Evolutionary conservation across 2,797 vertebrate genomes (phyloP), one percentile per base, ranked within the genome.

Genomic region (Alosa sapidissima): DNA sequence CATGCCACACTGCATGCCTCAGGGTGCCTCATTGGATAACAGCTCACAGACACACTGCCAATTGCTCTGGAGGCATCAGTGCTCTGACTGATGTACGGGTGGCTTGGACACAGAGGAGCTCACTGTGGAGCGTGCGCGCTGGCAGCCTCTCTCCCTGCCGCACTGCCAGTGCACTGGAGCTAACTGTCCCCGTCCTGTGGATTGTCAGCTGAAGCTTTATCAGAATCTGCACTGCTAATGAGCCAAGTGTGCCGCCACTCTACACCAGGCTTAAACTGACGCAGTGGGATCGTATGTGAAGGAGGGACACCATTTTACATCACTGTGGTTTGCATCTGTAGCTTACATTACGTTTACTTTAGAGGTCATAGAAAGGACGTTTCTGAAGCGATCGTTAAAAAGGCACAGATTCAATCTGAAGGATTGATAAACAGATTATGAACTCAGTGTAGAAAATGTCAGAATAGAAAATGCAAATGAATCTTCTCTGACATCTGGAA

Each of bases 1-100:
- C 9, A 10, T 36, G 9, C 55, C 1, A n/a, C 11, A 21, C 54
- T 45, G 36, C 36, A 45, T 75, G 72, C 72, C 72, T 78, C 41
- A 45, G 14, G 41, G 72, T 21, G 41, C 41, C 36, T 78, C 72
- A 78, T 36, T 47, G 72, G 36, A 45, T 78, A 78, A 78, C 36
- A 14, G 65, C 65, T 72, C 33, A 72, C 33, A 72, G 65, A 72
- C 11, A 72, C 14, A 72, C 65, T 82, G 81, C 81, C 81, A 82
- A 82, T 11, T 82, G 52, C 47, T 47, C 41, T 78, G 36, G 72
- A 47, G 72, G 72, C 72, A 45, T 4, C 36, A 78, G 36, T 21
- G 72, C 13, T 78, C 45, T 51, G 48, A 81, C 28, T 51, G 58
- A 51, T 52, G 62, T 83, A 36, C 41, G 41, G 41, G 41, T 78